Evolutionary conservation across 2,113 vertebrate species (phyloP).

Genomic region (Petromus typicus): DNA sequence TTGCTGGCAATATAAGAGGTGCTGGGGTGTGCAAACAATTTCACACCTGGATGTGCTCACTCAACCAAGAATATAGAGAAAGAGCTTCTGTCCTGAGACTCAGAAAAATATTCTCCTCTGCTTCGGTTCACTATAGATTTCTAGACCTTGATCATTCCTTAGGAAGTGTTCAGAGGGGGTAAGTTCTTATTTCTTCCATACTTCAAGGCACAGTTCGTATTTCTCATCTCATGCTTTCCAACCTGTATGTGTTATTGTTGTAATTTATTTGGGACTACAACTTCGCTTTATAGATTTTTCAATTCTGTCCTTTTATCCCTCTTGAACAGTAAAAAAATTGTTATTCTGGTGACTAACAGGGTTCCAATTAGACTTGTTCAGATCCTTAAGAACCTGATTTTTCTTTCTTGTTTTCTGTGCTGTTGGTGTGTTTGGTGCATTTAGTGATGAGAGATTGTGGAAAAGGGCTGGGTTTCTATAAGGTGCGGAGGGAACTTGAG

Average conservation of each 20-base stretch:
- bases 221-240: background rate
- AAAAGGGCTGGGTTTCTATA: constrained; percentile 42
- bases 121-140: constrained; percentile 86
- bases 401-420: constrained; percentile 54
- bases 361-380: background rate
- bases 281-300: constrained; percentile 62
- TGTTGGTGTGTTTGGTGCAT: constrained; percentile 47
- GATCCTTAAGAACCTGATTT: constrained; percentile 19
- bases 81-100: constrained; percentile 91
- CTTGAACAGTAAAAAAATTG: constrained; percentile 18
- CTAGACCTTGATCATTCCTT: constrained; percentile 87
- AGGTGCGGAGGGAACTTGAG: background rate
- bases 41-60: constrained; percentile 99
- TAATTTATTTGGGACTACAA: constrained; percentile 49
- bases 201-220: constrained; percentile 56
- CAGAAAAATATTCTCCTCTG: constrained; percentile 88
- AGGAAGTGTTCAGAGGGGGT: constrained; percentile 89
- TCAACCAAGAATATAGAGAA: constrained; percentile 95
- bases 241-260: constrained; percentile 31
- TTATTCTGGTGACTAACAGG: constrained; percentile 44
- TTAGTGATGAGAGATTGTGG: background rate
- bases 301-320: constrained; percentile 45
- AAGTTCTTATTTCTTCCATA: constrained; percentile 86
- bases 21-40: constrained; percentile 99
- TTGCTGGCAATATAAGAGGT: constrained; percentile 99